Evolutionary conservation across 1,140 invertebrate genomes (phyloP).

Genomic region (Macrotrachela quadricornifera): DNA sequence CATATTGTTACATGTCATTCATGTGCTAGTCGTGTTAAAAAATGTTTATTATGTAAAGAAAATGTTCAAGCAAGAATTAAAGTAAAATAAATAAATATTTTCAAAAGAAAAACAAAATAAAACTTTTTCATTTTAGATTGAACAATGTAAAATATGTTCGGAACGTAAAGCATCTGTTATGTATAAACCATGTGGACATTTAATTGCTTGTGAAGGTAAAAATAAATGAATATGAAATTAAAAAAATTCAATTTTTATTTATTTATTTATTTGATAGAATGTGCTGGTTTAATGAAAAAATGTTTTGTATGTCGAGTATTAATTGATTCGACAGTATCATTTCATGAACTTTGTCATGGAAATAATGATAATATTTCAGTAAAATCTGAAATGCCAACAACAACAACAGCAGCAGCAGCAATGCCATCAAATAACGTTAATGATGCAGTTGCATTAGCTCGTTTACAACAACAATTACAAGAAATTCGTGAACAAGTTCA

Average conservation of each 20-base stretch:
- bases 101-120: no score
- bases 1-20: conserved; percentile 75
- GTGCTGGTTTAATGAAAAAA: conserved; percentile 80
- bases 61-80: conserved; percentile 50
- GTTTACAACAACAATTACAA: conserved; percentile 64
- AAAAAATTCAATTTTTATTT: conserved; percentile 72
- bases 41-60: conserved; percentile 75
- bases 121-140: no score
- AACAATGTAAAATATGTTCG: conserved; percentile 77
- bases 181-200: conserved; percentile 79
- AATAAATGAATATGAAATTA: conserved; percentile 72
- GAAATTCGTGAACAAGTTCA: conserved; percentile 85
- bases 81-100: conserved; percentile 27
- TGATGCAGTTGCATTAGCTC: conserved; percentile 6
- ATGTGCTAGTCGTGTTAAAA: conserved; percentile 75
- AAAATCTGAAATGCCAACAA: conserved; percentile 54
- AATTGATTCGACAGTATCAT: conserved; percentile 38
- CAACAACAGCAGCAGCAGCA: conserved; percentile 34
- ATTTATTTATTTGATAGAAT: conserved; percentile 78
- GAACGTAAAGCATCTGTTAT: conserved; percentile 69
- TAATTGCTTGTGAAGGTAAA: conserved; percentile 79
- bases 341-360: neutral
- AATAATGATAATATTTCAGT: conserved; percentile 33
- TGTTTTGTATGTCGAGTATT: conserved; percentile 73
- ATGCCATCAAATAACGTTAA: neutral